Conservation (phyloP, 1,140 invertebrate genomes). For the Arion vulgaris region DNA sequence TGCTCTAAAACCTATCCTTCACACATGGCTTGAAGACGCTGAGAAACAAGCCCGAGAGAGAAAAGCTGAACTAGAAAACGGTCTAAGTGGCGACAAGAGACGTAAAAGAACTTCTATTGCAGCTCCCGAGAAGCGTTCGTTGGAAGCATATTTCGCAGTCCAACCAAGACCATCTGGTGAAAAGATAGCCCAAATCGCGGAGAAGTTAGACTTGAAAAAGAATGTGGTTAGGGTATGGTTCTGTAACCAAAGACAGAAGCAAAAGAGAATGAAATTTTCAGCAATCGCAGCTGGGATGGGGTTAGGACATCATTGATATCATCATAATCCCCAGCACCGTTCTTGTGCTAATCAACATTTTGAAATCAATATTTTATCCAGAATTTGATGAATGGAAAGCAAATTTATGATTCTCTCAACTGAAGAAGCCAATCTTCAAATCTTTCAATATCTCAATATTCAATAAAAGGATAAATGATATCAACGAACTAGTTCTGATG, state of each 20-base stretch:
- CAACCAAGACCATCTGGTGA: constrained; percentile 98
- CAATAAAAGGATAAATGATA: too few relatives aligned
- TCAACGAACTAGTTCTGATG: too few relatives aligned
- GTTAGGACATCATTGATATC: constrained; percentile 46
- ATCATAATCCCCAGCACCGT: background rate
- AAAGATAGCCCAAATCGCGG: constrained; percentile 99
- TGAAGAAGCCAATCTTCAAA: too few relatives aligned
- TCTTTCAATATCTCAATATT: too few relatives aligned
- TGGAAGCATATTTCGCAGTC: constrained; percentile 98
- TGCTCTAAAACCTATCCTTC: constrained; percentile 98
- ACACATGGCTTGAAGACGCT: constrained; percentile 99
- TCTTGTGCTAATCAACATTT: too few relatives aligned
- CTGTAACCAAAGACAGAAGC: constrained; percentile 98
- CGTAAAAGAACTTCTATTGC: constrained; percentile 99
- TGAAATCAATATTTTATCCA: too few relatives aligned
- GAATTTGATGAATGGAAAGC: too few relatives aligned
- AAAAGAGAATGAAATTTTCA: constrained; percentile 98
- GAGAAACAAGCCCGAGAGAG: constrained; percentile 76
- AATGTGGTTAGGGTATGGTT: constrained; percentile 99
- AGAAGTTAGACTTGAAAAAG: constrained; percentile 99
- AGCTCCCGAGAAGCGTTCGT: constrained; percentile 96
- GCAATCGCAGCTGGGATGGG: constrained; percentile 47
- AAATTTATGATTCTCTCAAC: too few relatives aligned
- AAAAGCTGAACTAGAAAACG: constrained; percentile 54
- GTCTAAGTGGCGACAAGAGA: constrained; percentile 86